Evolutionary conservation across 2,888 invertebrate genomes (phyloP), one percentile per base, ranked within the genome.

Genomic region (Myopa tessellatipennis): DNA sequence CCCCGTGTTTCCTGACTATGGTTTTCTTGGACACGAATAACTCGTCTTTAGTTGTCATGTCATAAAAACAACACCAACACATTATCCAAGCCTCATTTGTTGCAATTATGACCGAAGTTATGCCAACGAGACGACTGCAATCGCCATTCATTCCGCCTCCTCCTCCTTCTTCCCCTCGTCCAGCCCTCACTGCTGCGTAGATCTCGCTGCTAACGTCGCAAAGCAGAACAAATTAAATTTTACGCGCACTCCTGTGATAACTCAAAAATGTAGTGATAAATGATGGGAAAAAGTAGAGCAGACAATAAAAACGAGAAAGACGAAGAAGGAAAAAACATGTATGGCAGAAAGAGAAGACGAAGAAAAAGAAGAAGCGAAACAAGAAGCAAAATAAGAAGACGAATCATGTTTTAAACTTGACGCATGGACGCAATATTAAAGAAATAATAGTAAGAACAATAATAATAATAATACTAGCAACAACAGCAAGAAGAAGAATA

Each of bases 201-300:
- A 26, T 26, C 26, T 26, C 26, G 2, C 26, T 26, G 26, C 26
- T 26, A 38, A 40, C 40, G 61, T 52, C 4, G 14, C 52, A 50
- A 69, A 69, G 38, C 4, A 10, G 14, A 34, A 69, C 52, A 52
- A 60, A 72, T 72, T 34, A 18, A 72, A 60, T 60, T 60, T 58
- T 34, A 34, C 58, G 26, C 26, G 1, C 34, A 36, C 38, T 72
- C 34, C 72, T 40, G 60, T 72, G 38, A 72, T 38, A 60, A 60
- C 18, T 72, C 50, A 69, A 26, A 69, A 69, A 69, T 50, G 26
- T 60, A 18, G 72, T 40, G 18, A 45, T 8, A 26, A 50, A 69
- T 18, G 8, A 50, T 50, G 68, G 40, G 5, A 18, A 18, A 68
- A 45, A 8, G 18, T 8, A 26, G 18, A 69, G 18, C 3, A 52